phyloP scores from a whole-genome alignment of 2,888 invertebrate species.

The Ormyrus labotus region DNA sequence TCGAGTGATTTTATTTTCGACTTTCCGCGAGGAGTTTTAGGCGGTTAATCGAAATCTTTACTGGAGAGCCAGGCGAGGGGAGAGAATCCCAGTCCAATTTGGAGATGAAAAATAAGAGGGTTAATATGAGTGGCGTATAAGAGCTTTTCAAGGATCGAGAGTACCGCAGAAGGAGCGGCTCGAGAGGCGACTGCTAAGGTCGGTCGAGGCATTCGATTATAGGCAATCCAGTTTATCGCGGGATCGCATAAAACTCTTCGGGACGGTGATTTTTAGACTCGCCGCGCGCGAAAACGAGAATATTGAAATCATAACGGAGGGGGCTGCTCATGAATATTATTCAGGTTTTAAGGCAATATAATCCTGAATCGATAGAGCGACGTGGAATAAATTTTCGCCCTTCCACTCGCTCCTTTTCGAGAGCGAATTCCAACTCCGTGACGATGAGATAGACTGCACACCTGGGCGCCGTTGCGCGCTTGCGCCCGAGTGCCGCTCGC shows the following conservation, averaged over 20 bases:
- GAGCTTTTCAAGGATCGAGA: slow-evolving; percentile 28
- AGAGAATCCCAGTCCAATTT: slow-evolving; percentile 30
- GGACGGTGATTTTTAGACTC: slow-evolving; percentile 67
- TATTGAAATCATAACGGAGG: slow-evolving; percentile 72
- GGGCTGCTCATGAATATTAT: slow-evolving; percentile 72
- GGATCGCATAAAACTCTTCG: slow-evolving; percentile 47
- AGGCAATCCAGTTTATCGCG: slow-evolving; percentile 55
- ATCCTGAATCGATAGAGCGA: slow-evolving; percentile 72
- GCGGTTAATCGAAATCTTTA: slow-evolving; percentile 39
- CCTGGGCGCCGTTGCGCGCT: slow-evolving; percentile 56
- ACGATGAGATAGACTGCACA: slow-evolving; percentile 60
- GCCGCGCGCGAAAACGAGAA: slow-evolving; percentile 59
- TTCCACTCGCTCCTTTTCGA: slow-evolving; percentile 5
- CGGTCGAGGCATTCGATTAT: slow-evolving; percentile 51
- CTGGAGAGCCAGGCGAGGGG: slow-evolving; percentile 4
- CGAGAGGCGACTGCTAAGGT: slow-evolving; percentile 11
- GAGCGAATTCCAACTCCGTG: slow-evolving; percentile 23
- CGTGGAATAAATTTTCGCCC: slow-evolving; percentile 69
- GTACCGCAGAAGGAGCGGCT: neutral
- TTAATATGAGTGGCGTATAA: slow-evolving; percentile 36
- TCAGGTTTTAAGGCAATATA: slow-evolving; percentile 72
- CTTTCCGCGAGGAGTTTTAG: slow-evolving; percentile 3
- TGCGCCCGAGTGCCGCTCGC: neutral
- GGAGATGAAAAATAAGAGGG: slow-evolving; percentile 42
- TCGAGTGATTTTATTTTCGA: too few species aligned